phyloP scores from a whole-genome alignment of 2,888 invertebrate species.

The Agonopterix alstromeriana region DNA sequence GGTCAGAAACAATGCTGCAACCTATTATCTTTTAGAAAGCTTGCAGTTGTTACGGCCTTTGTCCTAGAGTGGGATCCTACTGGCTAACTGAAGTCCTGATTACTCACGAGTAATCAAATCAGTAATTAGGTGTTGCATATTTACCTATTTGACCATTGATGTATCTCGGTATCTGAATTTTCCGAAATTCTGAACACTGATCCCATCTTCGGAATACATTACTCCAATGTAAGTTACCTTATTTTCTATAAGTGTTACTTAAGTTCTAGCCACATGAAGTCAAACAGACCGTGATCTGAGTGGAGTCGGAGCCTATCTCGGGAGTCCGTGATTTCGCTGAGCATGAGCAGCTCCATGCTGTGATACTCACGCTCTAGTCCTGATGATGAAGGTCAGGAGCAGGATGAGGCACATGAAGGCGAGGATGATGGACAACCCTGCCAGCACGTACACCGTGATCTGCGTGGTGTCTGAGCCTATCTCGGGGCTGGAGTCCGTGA shows the following conservation, averaged over 20 bases:
- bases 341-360: constrained; percentile 36
- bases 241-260: constrained; percentile 20
- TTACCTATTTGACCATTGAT: not conserved
- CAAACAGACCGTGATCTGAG: constrained; percentile 59
- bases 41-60: too few species aligned
- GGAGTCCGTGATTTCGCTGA: constrained; percentile 55
- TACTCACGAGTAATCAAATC: too few species aligned
- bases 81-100: not conserved
- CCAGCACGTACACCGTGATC: constrained; percentile 69
- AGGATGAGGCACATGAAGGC: constrained; percentile 64
- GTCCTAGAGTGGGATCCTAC: too few species aligned
- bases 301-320: constrained; percentile 30
- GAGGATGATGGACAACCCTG: constrained; percentile 69
- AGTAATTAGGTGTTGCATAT: too few species aligned
- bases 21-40: too few species aligned
- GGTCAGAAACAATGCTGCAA: too few species aligned
- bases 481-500: constrained; percentile 42
- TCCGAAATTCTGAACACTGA: too few species aligned
- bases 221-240: too few species aligned
- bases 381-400: constrained; percentile 70
- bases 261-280: constrained; percentile 75
- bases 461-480: constrained; percentile 37
- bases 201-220: not conserved
- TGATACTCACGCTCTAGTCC: constrained; percentile 72
- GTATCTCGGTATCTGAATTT: too few species aligned